Evolutionary conservation across 2,113 vertebrate species (phyloP), one percentile per base, ranked within the genome.

Genomic region (Tachuris rubrigastra): DNA sequence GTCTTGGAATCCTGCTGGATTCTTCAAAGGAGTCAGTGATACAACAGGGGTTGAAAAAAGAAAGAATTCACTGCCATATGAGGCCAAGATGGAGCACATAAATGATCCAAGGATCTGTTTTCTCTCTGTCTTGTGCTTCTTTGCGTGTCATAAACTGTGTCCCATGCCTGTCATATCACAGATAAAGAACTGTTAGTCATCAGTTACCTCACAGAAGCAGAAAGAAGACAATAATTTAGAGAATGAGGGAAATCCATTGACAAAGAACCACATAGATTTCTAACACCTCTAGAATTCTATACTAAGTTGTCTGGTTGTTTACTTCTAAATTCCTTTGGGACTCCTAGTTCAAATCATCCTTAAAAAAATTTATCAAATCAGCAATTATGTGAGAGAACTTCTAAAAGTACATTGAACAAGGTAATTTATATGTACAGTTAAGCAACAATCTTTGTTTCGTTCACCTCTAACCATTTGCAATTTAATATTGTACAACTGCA

Each of bases 291-390:
- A 69, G 5, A 46, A 53, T 21, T 23, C 18, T 78, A 27, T 62
- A 71, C 33, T 35, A 91, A 83, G 25, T 59, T 85, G 33, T 81
- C 44, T 25, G 10, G 23, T 52, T n/a, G 41, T 37, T 83, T 84
- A 31, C 14, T 72, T 87, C 37, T 50, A 87, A 66, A 65, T 74
- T 96, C 44, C 37, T 20, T 42, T 28, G 24, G 19, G 27, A 85
- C 18, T 22, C 90, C 41, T 19, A 77, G 30, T 59, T 55, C 44
- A 74, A 89, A 18, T 42, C 19, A 93, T 12, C 19, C 12, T 81
- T 92, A 16, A 76, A n/a, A 87, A 90, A 86, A 90, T 81, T 41
- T 68, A 39, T 74, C 42, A 89, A 78, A 86, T 71, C 44, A 95
- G 20, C 41, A 94, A 78, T 71, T 83, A 8, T 44, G 42, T 62